Base-by-base conservation (phyloP, 2,797 vertebrate genomes). In the Aplochiton taeniatus region DNA sequence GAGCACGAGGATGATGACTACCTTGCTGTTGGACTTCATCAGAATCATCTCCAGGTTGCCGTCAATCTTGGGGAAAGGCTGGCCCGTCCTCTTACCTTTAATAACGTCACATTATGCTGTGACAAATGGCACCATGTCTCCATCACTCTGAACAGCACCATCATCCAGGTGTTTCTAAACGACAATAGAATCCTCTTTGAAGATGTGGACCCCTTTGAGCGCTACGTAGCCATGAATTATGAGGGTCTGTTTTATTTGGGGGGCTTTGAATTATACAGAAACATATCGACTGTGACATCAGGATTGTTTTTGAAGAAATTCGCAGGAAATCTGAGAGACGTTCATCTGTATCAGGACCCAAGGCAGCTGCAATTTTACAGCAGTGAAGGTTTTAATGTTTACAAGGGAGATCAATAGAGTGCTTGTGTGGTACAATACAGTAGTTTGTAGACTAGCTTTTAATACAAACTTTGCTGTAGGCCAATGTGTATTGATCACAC, bases 11-110 rank as follows among this genome's bases (percentile, higher is more conserved):
- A 93, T 7, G 90, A 95, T 4, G 93, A 96, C 77, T 95, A 94
- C 81, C 93, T 97, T 51, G 90, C 92, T 1, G 81, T 93, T 1
- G 95, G 95, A n/a, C 83, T 97, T 9, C 74, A 90, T 64, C 76
- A 81, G 0, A 88, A 91, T 12, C 75, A 74, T 42, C 81, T 96
- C 16, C 95, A 93, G 86, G 73, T 95, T 17, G 90, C 88, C 0
- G 83, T 95, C n/a, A 96, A 94, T 61, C 92, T 97, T 4, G 94
- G 95, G 50, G 93, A 94, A 76, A 90, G 85, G 69, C 77, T 92
- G 4, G 80, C 88, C 8, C 62, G 84, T 16, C 94, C 93, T 0
- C 14, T 94, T 7, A 74, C 81, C 52, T 75, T 87, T 0, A 86
- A 44, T 14, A 89, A 90, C 57, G 16, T 69, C 14, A 74, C 70